Percentiles rank a stretch among this genome's conserved stretches.
Conservation (phyloP, 2,888 invertebrate genomes). For the Mongoloraphidia duomilia region DNA sequence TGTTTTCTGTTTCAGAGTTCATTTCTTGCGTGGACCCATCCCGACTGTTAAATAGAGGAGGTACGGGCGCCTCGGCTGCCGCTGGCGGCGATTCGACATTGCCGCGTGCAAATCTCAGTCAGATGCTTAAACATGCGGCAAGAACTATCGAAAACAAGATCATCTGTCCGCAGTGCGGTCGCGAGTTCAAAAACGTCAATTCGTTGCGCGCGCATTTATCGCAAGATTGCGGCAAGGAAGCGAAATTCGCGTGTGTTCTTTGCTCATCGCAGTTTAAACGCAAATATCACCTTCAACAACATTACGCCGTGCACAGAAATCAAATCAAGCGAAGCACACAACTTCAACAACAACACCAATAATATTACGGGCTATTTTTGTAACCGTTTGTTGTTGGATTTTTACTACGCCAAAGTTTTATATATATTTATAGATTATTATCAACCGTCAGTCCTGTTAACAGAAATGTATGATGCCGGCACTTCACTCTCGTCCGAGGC, state of each 20-base stretch:
- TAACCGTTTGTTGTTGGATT: neutral
- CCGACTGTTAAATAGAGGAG: no score
- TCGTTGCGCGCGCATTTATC: constrained; percentile 15
- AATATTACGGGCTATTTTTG: constrained; percentile 1
- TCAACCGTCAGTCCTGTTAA: no score
- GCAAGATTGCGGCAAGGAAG: constrained; percentile 15
- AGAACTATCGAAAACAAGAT: constrained; percentile 6
- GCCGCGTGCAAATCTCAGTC: constrained; percentile 3
- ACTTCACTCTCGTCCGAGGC: no score
- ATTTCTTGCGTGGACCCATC: no score
- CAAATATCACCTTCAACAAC: constrained; percentile 14
- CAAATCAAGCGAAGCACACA: neutral
- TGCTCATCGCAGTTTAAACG: constrained; percentile 18
- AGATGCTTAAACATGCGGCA: constrained; percentile 3
- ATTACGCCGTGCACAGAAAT: constrained; percentile 7
- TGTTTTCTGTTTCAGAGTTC: no score
- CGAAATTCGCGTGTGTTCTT: constrained; percentile 11
- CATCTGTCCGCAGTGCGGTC: constrained; percentile 16
- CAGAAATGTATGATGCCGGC: no score
- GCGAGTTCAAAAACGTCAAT: constrained; percentile 16
- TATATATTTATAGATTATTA: no score
- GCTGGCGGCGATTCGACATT: no score
- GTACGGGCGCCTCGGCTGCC: no score
- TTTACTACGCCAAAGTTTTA: no score
- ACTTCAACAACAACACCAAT: neutral